Base-by-base conservation (phyloP, 2,888 invertebrate species). In the Prostheceraeus crozeri region DNA sequence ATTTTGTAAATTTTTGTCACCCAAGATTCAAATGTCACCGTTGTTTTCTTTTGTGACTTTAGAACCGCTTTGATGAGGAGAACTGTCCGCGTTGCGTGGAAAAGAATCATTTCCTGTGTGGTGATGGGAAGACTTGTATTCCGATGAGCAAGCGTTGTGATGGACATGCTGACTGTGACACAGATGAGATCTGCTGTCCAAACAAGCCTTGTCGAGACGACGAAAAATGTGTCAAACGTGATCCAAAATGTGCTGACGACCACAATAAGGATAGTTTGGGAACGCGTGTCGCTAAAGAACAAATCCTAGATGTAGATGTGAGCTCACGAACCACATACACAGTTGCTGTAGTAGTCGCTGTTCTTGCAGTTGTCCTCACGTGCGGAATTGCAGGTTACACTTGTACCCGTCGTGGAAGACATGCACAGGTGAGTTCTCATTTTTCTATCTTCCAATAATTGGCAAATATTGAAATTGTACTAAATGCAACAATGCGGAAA, bases 61-160 rank as follows among this genome's bases (percentile, higher is more conserved):
- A n/a, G n/a, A n/a, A n/a, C n/a, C n/a, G n/a, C n/a, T n/a, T n/a
- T n/a, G 40, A 40, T n/a, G 40, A 40, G n/a, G 40, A 6, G 40
- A 40, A 40, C 40, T 40, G 40, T 40, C 40, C 40, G n/a, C n/a
- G 10, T 11, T 6, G 6, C 6, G 40, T 40, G 8, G 14, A 21
- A 14, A 40, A n/a, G 6, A 4, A 14, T n/a, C 40, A 14, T 40
- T 40, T 16, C n/a, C 40, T 40, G 6, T 40, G 40, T 40, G 40
- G n/a, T n/a, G 40, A 40, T n/a, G 40, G 40, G n/a, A 40, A 4
- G 40, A n/a, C n/a, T n/a, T 40, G 40, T 40, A 4, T 40, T 4
- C 6, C 14, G 8, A 4, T 16, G 6, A 40, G 19, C 6, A 6
- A 8, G 6, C 40, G 40, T 4, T 40, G 40, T 40, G 40, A 40